Evolutionary conservation across 2,888 invertebrate species (phyloP).

Genomic region (Caenorhabditis plicata): DNA sequence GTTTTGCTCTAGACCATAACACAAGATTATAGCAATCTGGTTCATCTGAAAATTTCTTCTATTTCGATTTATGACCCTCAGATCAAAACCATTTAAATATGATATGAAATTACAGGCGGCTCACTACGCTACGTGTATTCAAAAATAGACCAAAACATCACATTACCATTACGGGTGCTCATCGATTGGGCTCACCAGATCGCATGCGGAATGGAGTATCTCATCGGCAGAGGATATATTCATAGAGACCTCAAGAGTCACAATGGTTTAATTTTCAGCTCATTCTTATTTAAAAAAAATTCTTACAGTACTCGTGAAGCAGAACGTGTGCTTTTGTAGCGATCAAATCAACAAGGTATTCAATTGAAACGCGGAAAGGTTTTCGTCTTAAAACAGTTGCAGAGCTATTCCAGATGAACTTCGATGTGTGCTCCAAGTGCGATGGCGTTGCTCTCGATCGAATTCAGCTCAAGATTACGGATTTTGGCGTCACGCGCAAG

Average conservation of each 20-base stretch:
- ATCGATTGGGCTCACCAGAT: conserved; percentile 94
- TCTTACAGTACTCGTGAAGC: conserved; percentile 54
- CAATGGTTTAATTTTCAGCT: conserved; percentile 41
- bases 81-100: neutral
- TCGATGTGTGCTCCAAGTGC: conserved; percentile 65
- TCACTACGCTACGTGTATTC: conserved; percentile 3
- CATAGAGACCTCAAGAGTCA: conserved; percentile 86
- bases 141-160: neutral
- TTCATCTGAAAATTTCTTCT: too few relatives aligned
- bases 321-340: conserved; percentile 42
- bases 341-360: too few relatives aligned
- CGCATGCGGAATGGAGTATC: conserved; percentile 90
- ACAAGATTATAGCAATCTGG: too few relatives aligned
- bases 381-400: neutral
- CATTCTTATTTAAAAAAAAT: neutral
- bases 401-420: conserved; percentile 9
- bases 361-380: too few relatives aligned
- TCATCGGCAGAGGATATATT: conserved; percentile 84
- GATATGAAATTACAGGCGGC: neutral
- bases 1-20: too few relatives aligned
- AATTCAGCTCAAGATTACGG: conserved; percentile 82
- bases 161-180: conserved; percentile 69
- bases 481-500: conserved; percentile 92
- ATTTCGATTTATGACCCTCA: conserved; percentile 66
- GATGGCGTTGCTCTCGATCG: conserved; percentile 59